Percentiles rank a stretch among this genome's conserved stretches.
These are phyloP conservation scores for Melierax canorus DNA, from an alignment of 2,113 vertebrate species.

Conservation along the genomic window DNA sequence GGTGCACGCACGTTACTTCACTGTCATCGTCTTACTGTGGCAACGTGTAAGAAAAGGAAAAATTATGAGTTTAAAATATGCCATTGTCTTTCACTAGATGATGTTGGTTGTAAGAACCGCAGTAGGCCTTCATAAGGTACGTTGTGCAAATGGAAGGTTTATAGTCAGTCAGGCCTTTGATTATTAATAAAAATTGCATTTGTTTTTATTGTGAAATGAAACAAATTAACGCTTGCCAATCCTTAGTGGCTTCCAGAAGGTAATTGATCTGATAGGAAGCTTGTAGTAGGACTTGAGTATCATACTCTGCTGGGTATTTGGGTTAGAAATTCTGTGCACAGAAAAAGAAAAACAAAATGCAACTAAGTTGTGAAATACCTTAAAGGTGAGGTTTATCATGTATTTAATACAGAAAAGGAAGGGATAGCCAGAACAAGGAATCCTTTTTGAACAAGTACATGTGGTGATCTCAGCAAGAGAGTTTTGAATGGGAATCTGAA, in stretches of 20 bases:
- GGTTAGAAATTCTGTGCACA: neutral
- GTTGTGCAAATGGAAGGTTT: neutral
- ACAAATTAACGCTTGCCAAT: fast-evolving
- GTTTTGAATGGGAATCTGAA: neutral
- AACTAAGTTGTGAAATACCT: neutral
- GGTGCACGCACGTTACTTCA: neutral
- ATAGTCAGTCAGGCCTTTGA: neutral
- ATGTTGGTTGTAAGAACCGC: neutral
- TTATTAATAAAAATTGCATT: neutral
- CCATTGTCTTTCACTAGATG: neutral
- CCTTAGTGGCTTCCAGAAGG: neutral
- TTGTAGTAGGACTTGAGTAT: neutral
- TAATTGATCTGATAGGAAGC: neutral
- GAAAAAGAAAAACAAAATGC: neutral
- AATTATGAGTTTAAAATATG: neutral
- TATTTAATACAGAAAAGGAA: neutral
- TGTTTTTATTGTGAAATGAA: neutral
- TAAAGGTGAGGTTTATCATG: fast-evolving
- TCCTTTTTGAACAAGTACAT: neutral
- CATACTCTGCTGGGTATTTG: neutral
- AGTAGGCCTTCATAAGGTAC: neutral
- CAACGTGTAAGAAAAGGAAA: neutral
- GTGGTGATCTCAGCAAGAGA: neutral
- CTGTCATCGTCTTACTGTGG: neutral
- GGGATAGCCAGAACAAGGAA: neutral